Evolutionary conservation across 2,888 invertebrate genomes (phyloP), one percentile per base, ranked within the genome.

Genomic region (Andrena haemorrhoa): DNA sequence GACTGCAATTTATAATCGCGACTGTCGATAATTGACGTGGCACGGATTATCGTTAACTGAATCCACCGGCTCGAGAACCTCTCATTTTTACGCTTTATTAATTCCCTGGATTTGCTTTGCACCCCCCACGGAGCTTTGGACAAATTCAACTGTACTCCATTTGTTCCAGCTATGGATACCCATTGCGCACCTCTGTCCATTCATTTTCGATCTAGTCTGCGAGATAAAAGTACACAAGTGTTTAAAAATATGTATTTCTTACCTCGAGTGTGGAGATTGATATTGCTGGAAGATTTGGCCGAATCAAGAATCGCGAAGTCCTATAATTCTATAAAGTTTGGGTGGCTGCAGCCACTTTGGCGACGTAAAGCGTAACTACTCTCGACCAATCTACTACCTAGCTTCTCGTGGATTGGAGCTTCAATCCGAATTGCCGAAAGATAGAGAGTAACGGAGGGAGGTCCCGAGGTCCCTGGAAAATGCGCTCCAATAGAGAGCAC

Each of bases 401-500:
- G 53, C 68, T 70, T 53, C 68, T 69, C 29, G 51, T 16, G 35
- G 53, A 53, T 12, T 71, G 58, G 51, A 84, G 61, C 12, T 75
- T 31, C 41, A 33, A 35, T 64, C 56, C 7, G 53, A 77, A 82
- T 79, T 64, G 35, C 23, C 26, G 63, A 61, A 56, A 49, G 68
- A 73, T 70, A 63, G 58, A 47, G 66, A 70, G 63, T 12, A 78
- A 73, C 61, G 53, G 73, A 58, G 79, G 69, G 70, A 63, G 23
- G 35, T 41, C 69, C 63, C 65, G 75, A 79, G 82, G 68, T 76
- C 82, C 70, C 79, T 85, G 69, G 77, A 85, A 73, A 81, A 77
- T 82, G 86, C 77, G 70, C 79, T 87, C 86, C 87, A 87, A 90
- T 89, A 83, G 84, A 71, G 85, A 78, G 75, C 87, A 86, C 84